Base-by-base conservation (phyloP, 2,888 invertebrate genomes). In the Leptinotarsa haldemani region DNA sequence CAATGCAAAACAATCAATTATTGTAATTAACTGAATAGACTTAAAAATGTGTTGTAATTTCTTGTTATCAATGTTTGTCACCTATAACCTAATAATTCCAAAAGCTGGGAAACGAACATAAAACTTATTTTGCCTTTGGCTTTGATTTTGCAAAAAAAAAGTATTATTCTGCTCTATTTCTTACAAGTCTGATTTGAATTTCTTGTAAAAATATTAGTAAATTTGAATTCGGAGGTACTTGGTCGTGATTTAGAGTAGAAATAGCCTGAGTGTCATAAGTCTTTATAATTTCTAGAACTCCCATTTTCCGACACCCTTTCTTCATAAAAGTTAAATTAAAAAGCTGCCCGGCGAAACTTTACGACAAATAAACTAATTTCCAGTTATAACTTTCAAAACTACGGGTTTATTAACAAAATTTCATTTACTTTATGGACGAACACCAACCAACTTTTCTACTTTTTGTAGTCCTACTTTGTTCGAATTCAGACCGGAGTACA, bases 251-350 rank as follows among this genome's bases (percentile, higher is more conserved):
- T 13, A 56, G 12, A 1, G 9, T 20, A 20, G 4, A 0, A 20
- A 4, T 4, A 13, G 4, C 22, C 56, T 56, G n/a, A 3, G 22
- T 22, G 20, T 22, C 56, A 56, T 56, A 56, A 22, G 56, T 56
- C 56, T 56, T 56, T 1, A 56, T 56, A 56, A 56, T 56, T 13
- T 56, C 22, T 25, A 25, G 56, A 22, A 56, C 4, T 22, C 22
- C 20, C 56, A 25, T 56, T 56, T 56, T 22, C 22, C 22, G 15
- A 56, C 22, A 20, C 56, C 56, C 56, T 40, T 16, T 25, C 61
- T 73, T 68, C n/a, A 73, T 73, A 73, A 73, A 73, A 73, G 65
- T 73, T 73, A 73, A 69, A 73, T 73, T 73, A 73, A 69, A 69
- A 69, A 63, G 63, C 73, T 64, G 16, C 40, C 40, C 64, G 53